Conservation (phyloP, 2,797 vertebrate genomes). For the Echeneis naucrates region DNA sequence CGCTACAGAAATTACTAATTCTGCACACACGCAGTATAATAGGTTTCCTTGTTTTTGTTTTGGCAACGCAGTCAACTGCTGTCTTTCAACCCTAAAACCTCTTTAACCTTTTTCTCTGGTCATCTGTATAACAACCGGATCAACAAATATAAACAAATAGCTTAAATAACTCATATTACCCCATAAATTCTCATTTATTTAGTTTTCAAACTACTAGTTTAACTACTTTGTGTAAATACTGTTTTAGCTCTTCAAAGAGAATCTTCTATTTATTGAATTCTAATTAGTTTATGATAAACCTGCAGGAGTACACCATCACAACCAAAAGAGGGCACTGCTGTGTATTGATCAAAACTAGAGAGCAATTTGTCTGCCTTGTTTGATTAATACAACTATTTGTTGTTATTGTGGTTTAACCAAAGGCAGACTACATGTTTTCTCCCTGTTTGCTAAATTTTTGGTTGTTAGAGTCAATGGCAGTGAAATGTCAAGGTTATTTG, state of each 20-base stretch:
- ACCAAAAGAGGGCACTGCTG: conserved; percentile 70
- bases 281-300: conserved; percentile 25
- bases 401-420: conserved; percentile 19
- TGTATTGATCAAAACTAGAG: conserved; percentile 25
- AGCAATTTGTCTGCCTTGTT: conserved; percentile 27
- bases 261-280: conserved; percentile 1
- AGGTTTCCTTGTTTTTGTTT: conserved; percentile 11
- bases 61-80: conserved; percentile 7
- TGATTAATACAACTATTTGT: conserved; percentile 41
- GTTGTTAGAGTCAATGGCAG: neutral
- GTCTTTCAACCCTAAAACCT: conserved; percentile 2
- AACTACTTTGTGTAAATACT: conserved; percentile 9
- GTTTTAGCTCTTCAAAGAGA: conserved; percentile 17
- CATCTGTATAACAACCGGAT: neutral
- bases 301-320: conserved; percentile 10
- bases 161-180: neutral
- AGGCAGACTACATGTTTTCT: neutral
- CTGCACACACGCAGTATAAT: neutral
- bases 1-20: neutral
- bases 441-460: neutral
- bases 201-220: too few species aligned
- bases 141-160: conserved; percentile 24
- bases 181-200: conserved; percentile 4
- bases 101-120: neutral
- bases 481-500: conserved; percentile 9